Conservation (phyloP, 2,888 invertebrate genomes). For the Xylocampa areola region DNA sequence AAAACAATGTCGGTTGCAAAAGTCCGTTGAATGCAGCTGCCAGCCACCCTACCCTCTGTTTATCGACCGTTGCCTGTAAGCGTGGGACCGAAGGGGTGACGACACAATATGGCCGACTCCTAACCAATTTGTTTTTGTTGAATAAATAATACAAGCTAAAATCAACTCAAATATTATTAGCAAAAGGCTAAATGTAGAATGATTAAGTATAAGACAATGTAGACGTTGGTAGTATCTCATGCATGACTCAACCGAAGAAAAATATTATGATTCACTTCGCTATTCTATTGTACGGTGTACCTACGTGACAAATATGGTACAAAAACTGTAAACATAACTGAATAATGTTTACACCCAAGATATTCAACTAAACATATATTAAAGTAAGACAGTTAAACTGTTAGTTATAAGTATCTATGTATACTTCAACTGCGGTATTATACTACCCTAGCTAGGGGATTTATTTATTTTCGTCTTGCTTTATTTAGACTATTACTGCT, state of each 20-base stretch:
- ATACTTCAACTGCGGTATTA: no score
- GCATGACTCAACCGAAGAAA: conserved; percentile 34
- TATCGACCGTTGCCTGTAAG: conserved; percentile 38
- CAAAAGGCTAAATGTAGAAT: conserved; percentile 9
- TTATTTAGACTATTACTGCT: no score
- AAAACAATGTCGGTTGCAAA: conserved; percentile 51
- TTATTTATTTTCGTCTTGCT: no score
- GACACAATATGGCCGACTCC: conserved; percentile 56
- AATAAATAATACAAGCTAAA: conserved; percentile 29
- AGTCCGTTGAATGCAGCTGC: conserved; percentile 63
- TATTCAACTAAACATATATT: no score
- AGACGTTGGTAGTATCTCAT: conserved; percentile 13
- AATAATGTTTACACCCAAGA: conserved; percentile 10
- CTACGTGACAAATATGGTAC: conserved; percentile 1
- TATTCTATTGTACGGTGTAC: not conserved
- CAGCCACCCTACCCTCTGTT: conserved; percentile 27
- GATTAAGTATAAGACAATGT: conserved; percentile 18
- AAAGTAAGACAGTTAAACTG: no score
- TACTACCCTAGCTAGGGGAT: no score
- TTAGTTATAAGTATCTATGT: no score
- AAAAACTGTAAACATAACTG: conserved; percentile 17
- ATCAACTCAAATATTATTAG: not conserved
- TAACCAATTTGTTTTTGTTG: conserved; percentile 26
- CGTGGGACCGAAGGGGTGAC: conserved; percentile 57
- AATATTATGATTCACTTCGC: conserved; percentile 54